Evolutionary conservation across 2,888 invertebrate species (phyloP).

Genomic region (Caradrina clavipalpis): DNA sequence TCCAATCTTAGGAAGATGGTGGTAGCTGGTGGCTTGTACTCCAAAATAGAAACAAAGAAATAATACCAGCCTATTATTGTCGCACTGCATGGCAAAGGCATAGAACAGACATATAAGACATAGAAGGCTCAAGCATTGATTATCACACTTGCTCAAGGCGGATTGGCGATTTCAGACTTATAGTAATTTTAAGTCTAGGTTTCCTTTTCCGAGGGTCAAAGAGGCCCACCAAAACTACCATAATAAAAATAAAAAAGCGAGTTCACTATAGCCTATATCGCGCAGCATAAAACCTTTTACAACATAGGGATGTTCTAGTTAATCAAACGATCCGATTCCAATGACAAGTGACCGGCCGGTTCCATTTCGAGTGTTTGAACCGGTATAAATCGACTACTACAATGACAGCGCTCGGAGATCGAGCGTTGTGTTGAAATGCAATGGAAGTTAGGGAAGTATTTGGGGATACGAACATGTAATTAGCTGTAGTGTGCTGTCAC

Average conservation of each 20-base stretch:
- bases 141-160: no score
- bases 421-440: constrained; percentile 34
- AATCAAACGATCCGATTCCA: constrained; percentile 54
- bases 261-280: constrained; percentile 7
- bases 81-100: no score
- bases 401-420: constrained; percentile 29
- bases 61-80: no score
- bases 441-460: constrained; percentile 17
- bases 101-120: no score
- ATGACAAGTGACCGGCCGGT: constrained; percentile 53
- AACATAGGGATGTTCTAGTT: constrained; percentile 43
- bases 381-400: constrained; percentile 49
- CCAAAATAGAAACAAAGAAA: no score
- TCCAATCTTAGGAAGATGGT: neutral
- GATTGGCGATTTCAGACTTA: no score
- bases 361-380: constrained; percentile 56
- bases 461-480: constrained; percentile 31
- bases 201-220: no score
- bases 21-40: no score
- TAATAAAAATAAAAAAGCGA: neutral
- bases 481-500: constrained; percentile 21
- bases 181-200: no score
- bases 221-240: neutral
- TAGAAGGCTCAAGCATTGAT: no score
- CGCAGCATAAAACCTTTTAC: constrained; percentile 16